Evolutionary conservation across 1,140 invertebrate genomes (phyloP).

Genomic region (Lordiphosa collinella): DNA sequence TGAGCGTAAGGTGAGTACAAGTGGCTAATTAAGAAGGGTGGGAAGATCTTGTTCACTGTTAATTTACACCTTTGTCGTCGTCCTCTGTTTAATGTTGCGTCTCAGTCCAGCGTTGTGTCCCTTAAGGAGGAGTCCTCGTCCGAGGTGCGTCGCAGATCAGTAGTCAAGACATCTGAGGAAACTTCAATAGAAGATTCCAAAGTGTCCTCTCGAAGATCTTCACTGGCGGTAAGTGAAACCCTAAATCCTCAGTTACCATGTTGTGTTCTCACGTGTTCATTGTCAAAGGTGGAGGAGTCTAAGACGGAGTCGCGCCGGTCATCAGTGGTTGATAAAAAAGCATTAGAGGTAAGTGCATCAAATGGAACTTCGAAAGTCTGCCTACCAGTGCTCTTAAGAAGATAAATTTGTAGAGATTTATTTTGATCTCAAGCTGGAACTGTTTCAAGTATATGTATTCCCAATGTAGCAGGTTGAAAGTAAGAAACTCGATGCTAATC

Average conservation of each 20-base stretch:
- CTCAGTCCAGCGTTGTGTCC: conserved; percentile 56
- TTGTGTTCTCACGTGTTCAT: background rate
- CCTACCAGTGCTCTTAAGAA: too few species aligned
- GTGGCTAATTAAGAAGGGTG: background rate
- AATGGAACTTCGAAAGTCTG: too few species aligned
- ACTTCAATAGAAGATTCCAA: conserved; percentile 78
- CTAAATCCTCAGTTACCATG: background rate
- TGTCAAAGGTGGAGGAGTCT: conserved; percentile 80
- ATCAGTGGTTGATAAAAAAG: conserved; percentile 83
- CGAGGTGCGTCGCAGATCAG: conserved; percentile 58
- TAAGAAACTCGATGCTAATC: conserved; percentile 57
- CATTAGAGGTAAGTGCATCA: conserved; percentile 80
- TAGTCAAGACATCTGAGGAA: conserved; percentile 51
- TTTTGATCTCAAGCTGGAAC: conserved; percentile 2
- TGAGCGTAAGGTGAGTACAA: conserved; percentile 56
- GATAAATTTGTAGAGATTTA: background rate
- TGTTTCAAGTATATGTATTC: conserved; percentile 20
- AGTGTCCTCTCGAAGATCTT: conserved; percentile 52
- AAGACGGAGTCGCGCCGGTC: conserved; percentile 83
- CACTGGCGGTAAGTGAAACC: conserved; percentile 54
- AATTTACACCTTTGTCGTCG: background rate
- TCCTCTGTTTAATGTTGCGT: conserved; percentile 8
- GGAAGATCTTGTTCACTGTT: background rate
- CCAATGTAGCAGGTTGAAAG: conserved; percentile 41
- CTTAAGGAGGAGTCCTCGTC: conserved; percentile 51